A percentile compares a stretch with the other conserved stretches of the same genome.
These are phyloP conservation scores for Hyles euphorbiae DNA, from an alignment of 1,140 invertebrate species.

Conservation along the genomic window DNA sequence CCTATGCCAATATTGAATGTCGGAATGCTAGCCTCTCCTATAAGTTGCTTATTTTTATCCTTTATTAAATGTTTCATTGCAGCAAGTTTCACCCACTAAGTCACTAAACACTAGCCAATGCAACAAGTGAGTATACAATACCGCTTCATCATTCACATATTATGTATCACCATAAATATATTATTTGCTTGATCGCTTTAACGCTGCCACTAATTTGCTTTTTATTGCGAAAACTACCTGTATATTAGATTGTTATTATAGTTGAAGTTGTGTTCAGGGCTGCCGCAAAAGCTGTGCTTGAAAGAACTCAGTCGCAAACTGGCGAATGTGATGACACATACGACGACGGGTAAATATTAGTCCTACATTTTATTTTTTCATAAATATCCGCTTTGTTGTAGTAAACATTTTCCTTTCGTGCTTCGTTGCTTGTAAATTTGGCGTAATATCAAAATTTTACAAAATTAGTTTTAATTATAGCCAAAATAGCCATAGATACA, in stretches of 20 bases:
- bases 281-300: slow-evolving; percentile 57
- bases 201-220: slow-evolving; percentile 13
- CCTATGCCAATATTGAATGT: slow-evolving; percentile 2
- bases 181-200: slow-evolving; percentile 21
- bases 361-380: slow-evolving; percentile 1
- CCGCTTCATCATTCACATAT: slow-evolving; percentile 23
- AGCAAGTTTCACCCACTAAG: slow-evolving; percentile 72
- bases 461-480: too few species aligned
- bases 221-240: background rate
- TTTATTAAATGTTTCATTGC: slow-evolving; percentile 66
- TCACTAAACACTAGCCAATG: slow-evolving; percentile 67
- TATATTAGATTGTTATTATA: slow-evolving; percentile 4
- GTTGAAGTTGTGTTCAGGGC: slow-evolving; percentile 38
- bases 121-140: slow-evolving; percentile 59
- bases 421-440: too few species aligned
- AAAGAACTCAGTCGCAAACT: slow-evolving; percentile 64
- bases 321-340: slow-evolving; percentile 76
- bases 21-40: slow-evolving; percentile 33
- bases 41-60: slow-evolving; percentile 60
- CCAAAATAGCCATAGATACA: too few species aligned
- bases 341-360: slow-evolving; percentile 79
- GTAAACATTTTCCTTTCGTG: background rate
- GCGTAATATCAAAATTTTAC: too few species aligned
- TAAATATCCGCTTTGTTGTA: background rate
- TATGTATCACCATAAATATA: background rate